Evolutionary conservation across 2,888 invertebrate genomes (phyloP).

Genomic region (Dasypogon diadema): DNA sequence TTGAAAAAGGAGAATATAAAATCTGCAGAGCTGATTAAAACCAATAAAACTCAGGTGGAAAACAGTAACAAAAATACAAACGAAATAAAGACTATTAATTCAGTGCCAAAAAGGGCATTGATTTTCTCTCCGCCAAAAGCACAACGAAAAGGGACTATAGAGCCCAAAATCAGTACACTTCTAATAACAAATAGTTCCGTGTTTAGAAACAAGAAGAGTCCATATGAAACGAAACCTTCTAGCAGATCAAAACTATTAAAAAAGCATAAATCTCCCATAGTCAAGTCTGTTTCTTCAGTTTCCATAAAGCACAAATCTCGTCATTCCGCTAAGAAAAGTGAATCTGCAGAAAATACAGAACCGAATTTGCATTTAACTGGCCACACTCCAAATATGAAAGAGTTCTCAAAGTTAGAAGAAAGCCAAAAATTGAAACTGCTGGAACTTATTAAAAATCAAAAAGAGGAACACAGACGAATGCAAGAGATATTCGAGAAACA

Average conservation of each 20-base stretch:
- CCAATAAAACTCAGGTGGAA: neutral
- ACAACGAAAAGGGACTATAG: neutral
- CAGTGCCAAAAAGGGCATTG: conserved; percentile 62
- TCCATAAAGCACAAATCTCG: conserved; percentile 36
- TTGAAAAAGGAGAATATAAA: neutral
- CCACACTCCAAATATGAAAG: conserved; percentile 5
- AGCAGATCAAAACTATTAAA: conserved; percentile 54
- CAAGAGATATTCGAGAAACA: conserved; percentile 77
- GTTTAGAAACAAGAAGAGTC: conserved; percentile 58
- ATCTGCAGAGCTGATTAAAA: neutral
- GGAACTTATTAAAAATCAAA: conserved; percentile 74
- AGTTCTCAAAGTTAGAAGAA: conserved; percentile 69
- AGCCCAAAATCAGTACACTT: conserved; percentile 6
- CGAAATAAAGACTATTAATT: neutral
- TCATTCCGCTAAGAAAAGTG: neutral
- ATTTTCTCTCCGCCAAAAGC: neutral
- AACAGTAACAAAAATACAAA: neutral
- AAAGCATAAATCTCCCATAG: conserved; percentile 54
- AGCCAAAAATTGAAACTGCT: conserved; percentile 76
- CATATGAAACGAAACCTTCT: conserved; percentile 57
- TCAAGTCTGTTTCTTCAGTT: conserved; percentile 20
- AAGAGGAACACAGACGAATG: conserved; percentile 74
- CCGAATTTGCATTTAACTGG: neutral
- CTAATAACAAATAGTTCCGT: conserved; percentile 26
- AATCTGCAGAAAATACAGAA: neutral